A percentile compares a stretch with the other conserved stretches of the same genome.
phyloP scores from a whole-genome alignment of 2,113 vertebrate species.

The Nannospalax galili region DNA sequence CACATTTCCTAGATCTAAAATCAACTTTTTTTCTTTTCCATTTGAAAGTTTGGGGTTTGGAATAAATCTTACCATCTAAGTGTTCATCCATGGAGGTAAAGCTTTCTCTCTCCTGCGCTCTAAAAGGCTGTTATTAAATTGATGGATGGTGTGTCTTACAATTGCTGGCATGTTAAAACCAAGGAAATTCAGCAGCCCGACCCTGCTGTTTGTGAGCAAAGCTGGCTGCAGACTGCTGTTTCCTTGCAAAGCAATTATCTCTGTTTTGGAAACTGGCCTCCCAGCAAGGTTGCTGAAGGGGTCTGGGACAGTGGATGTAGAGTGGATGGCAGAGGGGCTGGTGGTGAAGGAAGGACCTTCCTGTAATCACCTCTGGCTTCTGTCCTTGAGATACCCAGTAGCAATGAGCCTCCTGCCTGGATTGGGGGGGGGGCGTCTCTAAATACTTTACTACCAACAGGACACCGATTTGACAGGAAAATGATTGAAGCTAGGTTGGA shows the following conservation, averaged over 20 bases:
- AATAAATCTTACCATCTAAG: slow-evolving; percentile 65
- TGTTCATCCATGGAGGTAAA: slow-evolving; percentile 55
- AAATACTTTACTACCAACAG: not conserved
- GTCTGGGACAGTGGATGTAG: not conserved
- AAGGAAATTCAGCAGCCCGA: slow-evolving; percentile 36
- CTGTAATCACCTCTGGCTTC: not conserved
- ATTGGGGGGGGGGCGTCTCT: slow-evolving; percentile 21
- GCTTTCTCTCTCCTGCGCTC: slow-evolving; percentile 48
- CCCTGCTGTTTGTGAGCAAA: slow-evolving; percentile 45
- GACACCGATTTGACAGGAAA: not conserved
- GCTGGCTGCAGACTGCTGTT: slow-evolving; percentile 9
- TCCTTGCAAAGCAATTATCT: slow-evolving; percentile 60
- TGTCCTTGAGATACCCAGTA: not conserved
- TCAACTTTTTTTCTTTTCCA: slow-evolving; percentile 27
- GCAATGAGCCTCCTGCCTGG: not conserved
- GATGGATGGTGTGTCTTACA: slow-evolving; percentile 73
- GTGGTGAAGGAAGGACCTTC: not conserved
- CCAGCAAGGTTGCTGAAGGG: not conserved
- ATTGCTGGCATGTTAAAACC: slow-evolving; percentile 57
- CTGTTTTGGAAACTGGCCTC: not conserved
- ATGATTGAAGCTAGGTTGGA: not conserved
- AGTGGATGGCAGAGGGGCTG: not conserved
- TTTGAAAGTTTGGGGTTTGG: slow-evolving; percentile 58
- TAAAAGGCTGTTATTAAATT: slow-evolving; percentile 72
- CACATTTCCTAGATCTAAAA: slow-evolving; percentile 22